phyloP scores from a whole-genome alignment of 2,797 vertebrate species.

The Acridotheres tristis region DNA sequence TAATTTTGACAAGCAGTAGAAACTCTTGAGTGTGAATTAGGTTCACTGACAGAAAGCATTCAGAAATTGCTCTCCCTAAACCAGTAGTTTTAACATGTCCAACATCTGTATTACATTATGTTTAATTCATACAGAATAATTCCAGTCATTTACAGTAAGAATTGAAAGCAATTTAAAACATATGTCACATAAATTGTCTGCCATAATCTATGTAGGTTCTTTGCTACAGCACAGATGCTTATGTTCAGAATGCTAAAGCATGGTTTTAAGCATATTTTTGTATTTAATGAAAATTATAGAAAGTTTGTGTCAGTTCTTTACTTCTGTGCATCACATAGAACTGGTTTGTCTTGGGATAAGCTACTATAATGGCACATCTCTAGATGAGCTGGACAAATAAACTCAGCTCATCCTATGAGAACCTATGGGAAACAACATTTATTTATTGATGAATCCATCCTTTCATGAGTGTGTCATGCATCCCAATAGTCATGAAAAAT shows the following conservation, averaged over 20 bases:
- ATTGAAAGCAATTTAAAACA: constrained; percentile 51
- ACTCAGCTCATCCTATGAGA: neutral
- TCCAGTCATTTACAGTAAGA: constrained; percentile 23
- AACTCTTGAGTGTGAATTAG: neutral
- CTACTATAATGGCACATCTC: neutral
- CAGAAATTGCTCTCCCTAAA: constrained; percentile 2
- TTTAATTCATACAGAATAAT: constrained; percentile 39
- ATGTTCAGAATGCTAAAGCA: neutral
- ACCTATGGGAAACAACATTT: neutral
- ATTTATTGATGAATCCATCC: neutral
- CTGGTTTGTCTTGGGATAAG: neutral
- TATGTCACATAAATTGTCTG: neutral
- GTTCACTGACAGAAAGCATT: neutral
- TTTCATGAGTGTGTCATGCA: neutral
- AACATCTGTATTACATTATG: constrained; percentile 12
- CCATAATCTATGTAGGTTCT: neutral
- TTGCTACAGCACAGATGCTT: neutral
- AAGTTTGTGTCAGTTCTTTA: neutral
- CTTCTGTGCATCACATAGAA: neutral
- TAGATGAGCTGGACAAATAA: neutral
- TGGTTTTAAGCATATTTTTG: neutral
- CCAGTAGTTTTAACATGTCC: constrained; percentile 6
- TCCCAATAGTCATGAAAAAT: neutral
- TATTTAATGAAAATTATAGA: neutral
- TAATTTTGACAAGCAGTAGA: neutral